A percentile compares a stretch with the other conserved stretches of the same genome.
These are phyloP conservation scores for Physella acuta DNA, from an alignment of 1,140 invertebrate species.

Conservation along the genomic window DNA sequence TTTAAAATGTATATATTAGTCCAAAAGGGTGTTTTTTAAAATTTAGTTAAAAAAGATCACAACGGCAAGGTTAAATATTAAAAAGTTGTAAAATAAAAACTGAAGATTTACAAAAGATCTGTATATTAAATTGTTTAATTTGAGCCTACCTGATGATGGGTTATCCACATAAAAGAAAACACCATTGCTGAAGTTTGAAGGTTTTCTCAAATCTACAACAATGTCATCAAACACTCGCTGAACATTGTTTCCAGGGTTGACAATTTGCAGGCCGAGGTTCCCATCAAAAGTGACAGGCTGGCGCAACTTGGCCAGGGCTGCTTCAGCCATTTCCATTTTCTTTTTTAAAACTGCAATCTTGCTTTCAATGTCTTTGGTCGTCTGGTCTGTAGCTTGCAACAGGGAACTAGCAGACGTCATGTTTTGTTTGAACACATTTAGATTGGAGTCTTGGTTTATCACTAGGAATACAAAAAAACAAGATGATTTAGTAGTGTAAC, in stretches of 20 bases:
- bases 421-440: slow-evolving; percentile 1
- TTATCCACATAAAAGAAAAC: slow-evolving; percentile 15
- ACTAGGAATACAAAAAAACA: not conserved
- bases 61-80: too few species aligned
- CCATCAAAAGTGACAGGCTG: slow-evolving; percentile 18
- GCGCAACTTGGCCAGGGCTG: not conserved
- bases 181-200: slow-evolving; percentile 10
- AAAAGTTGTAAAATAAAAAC: too few species aligned
- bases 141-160: too few species aligned
- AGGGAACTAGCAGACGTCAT: not conserved
- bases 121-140: too few species aligned
- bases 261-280: not conserved
- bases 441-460: not conserved
- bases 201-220: slow-evolving; percentile 2
- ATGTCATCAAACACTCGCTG: slow-evolving; percentile 7
- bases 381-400: not conserved
- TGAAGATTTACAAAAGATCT: too few species aligned
- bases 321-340: slow-evolving; percentile 14
- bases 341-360: slow-evolving; percentile 8
- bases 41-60: too few species aligned
- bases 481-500: not conserved
- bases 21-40: too few species aligned
- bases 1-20: too few species aligned
- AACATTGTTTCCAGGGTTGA: not conserved
- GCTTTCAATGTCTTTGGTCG: not conserved